Evolutionary conservation across 2,888 invertebrate genomes (phyloP).

Genomic region (Nasonia oneida): DNA sequence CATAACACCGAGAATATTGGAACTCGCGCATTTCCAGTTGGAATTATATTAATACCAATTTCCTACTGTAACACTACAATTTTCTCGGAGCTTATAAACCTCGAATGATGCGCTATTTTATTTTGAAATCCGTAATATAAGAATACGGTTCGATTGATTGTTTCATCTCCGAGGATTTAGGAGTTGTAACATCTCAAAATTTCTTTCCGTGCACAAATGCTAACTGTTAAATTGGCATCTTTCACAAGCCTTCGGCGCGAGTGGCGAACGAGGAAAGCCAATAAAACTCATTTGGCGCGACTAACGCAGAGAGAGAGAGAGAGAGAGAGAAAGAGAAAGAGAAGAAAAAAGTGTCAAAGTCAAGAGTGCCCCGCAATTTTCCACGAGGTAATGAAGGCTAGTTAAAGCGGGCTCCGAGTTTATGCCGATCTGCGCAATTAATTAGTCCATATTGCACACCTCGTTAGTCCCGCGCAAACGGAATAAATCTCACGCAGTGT

Average conservation of each 20-base stretch:
- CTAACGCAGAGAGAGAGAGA: background rate
- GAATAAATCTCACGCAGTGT: constrained; percentile 25
- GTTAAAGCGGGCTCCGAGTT: background rate
- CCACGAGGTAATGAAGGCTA: constrained; percentile 31
- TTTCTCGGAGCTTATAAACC: no score
- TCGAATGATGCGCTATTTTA: no score
- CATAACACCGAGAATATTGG: no score
- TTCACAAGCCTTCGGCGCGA: background rate
- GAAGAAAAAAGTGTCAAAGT: constrained; percentile 56
- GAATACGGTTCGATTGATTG: no score
- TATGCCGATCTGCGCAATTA: constrained; percentile 50
- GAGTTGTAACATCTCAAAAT: no score
- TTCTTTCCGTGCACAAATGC: background rate
- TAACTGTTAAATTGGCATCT: background rate
- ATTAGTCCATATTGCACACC: constrained; percentile 70
- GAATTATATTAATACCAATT: no score
- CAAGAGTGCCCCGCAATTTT: constrained; percentile 43
- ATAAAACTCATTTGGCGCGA: constrained; percentile 15
- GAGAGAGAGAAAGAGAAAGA: background rate
- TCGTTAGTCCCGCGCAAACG: constrained; percentile 66
- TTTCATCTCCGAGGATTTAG: no score
- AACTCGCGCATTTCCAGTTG: no score
- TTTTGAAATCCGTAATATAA: no score
- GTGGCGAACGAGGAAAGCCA: background rate
- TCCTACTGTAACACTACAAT: no score